Evolutionary conservation across 2,797 vertebrate species (phyloP), one percentile per base, ranked within the genome.

Genomic region (Thaleichthys pacificus): DNA sequence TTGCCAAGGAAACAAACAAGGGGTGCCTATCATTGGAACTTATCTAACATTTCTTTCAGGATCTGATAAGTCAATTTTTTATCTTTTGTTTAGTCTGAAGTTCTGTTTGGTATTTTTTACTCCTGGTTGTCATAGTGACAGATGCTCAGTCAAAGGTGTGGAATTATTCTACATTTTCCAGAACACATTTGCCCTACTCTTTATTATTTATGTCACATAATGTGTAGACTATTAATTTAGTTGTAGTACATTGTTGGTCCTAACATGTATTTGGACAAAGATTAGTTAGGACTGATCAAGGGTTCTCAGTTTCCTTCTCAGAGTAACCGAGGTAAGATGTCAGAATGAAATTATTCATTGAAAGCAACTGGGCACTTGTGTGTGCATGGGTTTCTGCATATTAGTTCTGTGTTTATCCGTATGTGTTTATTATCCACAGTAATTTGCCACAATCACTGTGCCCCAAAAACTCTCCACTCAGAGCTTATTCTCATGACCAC

Each of bases 1-100:
- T 86, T 83, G 79, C 78, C 81, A 83, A 57, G 82, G 84, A 86
- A 87, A 87, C 81, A 84, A 84, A 85, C 78, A 77, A 69, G 83
- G 71, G 76, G 66, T 78, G 69, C 66, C 75, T 75, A 68, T 77
- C 75, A 69, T 77, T 69, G 30, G 73, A 74, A 72, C 77, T 77
- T 74, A 77, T 70, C 68, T 12, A 38, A 71, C 68, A 69, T 76
- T 76, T 74, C 65, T 73, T 73, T 35, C 28, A 67, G 60, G 49
- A 75, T 69, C 74, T 73, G 64, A 80, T 67, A 64, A 57, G 21
- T 22, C 30, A 17, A 12, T 30, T 22, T 26, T 21, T 24, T 35
- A 35, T 35, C 21, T 66, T 70, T 69, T 71, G 54, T 65, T 63
- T 17, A 26, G 49, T 26, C 22, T 68, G 38, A 54, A 28, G 51